Evolutionary conservation across 2,113 vertebrate genomes (phyloP).

Genomic region (Clinocottus analis): DNA sequence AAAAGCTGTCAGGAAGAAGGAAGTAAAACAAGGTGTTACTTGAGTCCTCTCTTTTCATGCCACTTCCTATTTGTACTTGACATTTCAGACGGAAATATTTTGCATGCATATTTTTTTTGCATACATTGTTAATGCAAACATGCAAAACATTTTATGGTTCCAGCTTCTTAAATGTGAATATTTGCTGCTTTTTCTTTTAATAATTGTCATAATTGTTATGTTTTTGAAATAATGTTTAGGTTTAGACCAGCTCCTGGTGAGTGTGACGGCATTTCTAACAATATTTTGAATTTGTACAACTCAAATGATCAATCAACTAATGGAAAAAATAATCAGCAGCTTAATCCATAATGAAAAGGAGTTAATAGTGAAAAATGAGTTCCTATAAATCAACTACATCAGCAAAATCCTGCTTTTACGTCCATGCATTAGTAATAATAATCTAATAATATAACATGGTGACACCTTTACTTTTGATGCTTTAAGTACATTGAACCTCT

Average conservation of each 20-base stretch:
- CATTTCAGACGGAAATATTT: neutral
- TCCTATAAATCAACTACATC: neutral
- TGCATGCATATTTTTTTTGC: too few species aligned
- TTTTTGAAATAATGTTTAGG: neutral
- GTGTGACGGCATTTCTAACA: neutral
- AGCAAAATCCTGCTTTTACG: slow-evolving; percentile 7
- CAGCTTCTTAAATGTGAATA: neutral
- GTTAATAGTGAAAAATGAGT: too few species aligned
- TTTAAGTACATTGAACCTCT: neutral
- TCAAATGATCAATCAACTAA: neutral
- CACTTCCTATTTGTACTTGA: neutral
- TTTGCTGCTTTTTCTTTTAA: neutral
- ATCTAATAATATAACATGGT: neutral
- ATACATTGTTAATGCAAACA: neutral
- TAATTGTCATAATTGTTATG: neutral
- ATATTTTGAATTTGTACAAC: neutral
- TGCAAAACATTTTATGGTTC: neutral
- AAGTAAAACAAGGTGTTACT: neutral
- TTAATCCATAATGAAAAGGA: too few species aligned
- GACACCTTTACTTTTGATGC: neutral
- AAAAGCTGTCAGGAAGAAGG: neutral
- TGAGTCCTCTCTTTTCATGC: neutral
- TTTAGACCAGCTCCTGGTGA: neutral
- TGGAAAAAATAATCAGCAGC: neutral
- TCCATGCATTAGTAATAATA: neutral